phyloP scores from a whole-genome alignment of 2,888 invertebrate species.

The Choreutis nemorana region DNA sequence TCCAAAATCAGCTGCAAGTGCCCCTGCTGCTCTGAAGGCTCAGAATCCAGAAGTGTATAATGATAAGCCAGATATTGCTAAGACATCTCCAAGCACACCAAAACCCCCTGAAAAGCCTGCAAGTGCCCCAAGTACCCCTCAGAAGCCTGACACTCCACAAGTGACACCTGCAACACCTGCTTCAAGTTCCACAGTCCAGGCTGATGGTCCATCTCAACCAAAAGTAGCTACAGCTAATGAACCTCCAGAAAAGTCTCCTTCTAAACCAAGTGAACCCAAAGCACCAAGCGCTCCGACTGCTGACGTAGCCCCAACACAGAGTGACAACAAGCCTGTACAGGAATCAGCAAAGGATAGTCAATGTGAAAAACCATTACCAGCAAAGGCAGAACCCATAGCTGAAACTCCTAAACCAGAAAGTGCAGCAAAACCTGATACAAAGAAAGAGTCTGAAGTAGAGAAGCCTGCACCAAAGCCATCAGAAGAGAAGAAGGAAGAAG shows the following conservation, averaged over 20 bases:
- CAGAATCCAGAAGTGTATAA: slow-evolving; percentile 46
- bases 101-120: slow-evolving; percentile 49
- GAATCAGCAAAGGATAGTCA: slow-evolving; percentile 47
- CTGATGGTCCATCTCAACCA: slow-evolving; percentile 33
- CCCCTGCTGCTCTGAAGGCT: slow-evolving; percentile 36
- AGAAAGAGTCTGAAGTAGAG: slow-evolving; percentile 18
- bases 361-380: slow-evolving; percentile 27
- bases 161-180: slow-evolving; percentile 23
- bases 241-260: slow-evolving; percentile 41
- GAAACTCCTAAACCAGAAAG: slow-evolving; percentile 30
- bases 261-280: slow-evolving; percentile 43
- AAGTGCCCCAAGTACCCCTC: slow-evolving; percentile 34
- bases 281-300: slow-evolving; percentile 42
- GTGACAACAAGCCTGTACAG: slow-evolving; percentile 43
- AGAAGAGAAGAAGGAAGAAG: slow-evolving; percentile 29
- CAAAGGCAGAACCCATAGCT: slow-evolving; percentile 21
- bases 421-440: slow-evolving; percentile 31
- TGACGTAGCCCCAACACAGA: slow-evolving; percentile 46
- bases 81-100: slow-evolving; percentile 52
- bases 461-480: slow-evolving; percentile 10
- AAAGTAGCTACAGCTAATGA: slow-evolving; percentile 49
- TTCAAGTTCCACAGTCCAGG: slow-evolving; percentile 22
- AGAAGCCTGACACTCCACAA: slow-evolving; percentile 37
- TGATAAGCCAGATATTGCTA: slow-evolving; percentile 51
- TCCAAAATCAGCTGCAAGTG: slow-evolving; percentile 37